These are phyloP conservation scores for Elgaria multicarinata DNA, from an alignment of 2,113 vertebrate genomes.

Conservation along the genomic window DNA sequence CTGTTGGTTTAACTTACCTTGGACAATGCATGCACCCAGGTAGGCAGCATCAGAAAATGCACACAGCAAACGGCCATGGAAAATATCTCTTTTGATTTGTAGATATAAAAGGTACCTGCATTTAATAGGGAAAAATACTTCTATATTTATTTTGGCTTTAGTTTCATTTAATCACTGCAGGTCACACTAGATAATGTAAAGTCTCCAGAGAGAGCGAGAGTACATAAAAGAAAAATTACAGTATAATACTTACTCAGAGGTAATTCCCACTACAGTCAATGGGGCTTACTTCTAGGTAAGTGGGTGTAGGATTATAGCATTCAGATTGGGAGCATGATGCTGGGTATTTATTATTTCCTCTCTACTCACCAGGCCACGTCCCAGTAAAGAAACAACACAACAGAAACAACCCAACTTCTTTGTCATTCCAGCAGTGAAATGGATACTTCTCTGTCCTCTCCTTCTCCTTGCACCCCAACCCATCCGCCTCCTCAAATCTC, in stretches of 20 bases:
- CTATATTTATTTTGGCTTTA: neutral
- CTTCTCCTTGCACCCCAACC: too few relatives aligned
- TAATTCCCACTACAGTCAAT: too few relatives aligned
- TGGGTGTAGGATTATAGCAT: too few relatives aligned
- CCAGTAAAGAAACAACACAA: neutral
- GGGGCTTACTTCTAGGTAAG: too few relatives aligned
- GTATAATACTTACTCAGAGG: too few relatives aligned
- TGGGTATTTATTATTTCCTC: neutral
- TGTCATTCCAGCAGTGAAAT: too few relatives aligned
- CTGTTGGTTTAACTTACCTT: conserved; percentile 82
- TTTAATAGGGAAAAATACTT: conserved; percentile 27
- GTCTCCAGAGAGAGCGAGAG: neutral
- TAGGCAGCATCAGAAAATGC: conserved; percentile 95
- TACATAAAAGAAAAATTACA: neutral
- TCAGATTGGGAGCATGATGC: neutral
- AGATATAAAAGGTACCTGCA: conserved; percentile 95
- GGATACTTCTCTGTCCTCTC: too few relatives aligned
- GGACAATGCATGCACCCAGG: conserved; percentile 93
- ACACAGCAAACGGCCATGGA: conserved; percentile 95
- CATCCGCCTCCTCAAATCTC: too few relatives aligned
- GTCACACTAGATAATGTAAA: neutral
- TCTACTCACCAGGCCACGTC: neutral
- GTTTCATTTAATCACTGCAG: neutral
- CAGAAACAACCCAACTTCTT: neutral
- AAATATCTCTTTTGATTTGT: conserved; percentile 97